phyloP scores from a whole-genome alignment of 2,797 vertebrate species.

The Acanthurus leucopareius region DNA sequence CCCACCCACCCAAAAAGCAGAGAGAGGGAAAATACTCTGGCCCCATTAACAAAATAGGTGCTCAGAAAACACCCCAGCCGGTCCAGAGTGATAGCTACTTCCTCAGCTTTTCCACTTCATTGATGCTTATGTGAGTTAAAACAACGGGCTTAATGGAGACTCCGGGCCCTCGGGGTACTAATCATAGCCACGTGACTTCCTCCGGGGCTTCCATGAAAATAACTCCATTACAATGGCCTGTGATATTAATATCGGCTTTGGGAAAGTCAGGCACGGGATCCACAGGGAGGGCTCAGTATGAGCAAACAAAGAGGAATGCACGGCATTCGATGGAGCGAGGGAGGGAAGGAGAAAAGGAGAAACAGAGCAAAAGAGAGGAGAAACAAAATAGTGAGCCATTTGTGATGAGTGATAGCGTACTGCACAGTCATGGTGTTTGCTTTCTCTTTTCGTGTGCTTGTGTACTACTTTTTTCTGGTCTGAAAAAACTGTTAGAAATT shows the following conservation, averaged over 20 bases:
- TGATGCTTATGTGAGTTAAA: conserved; percentile 95
- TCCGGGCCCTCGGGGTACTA: conserved; percentile 90
- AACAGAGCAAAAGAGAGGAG: conserved; percentile 41
- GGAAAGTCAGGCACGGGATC: conserved; percentile 92
- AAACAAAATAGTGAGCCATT: conserved; percentile 51
- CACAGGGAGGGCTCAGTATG: conserved; percentile 90
- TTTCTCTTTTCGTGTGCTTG: conserved; percentile 31
- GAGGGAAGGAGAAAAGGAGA: conserved; percentile 60
- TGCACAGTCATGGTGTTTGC: conserved; percentile 62
- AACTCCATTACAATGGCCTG: conserved; percentile 98
- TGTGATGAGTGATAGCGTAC: conserved; percentile 66
- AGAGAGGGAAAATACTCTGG: conserved; percentile 81
- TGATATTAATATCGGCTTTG: conserved; percentile 99
- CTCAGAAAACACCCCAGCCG: conserved; percentile 85
- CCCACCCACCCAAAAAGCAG: not conserved
- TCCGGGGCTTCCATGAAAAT: conserved; percentile 97
- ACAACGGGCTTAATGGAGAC: conserved; percentile 95
- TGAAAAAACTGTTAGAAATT: conserved; percentile 9
- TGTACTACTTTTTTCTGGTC: conserved; percentile 18
- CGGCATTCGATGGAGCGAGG: conserved; percentile 84
- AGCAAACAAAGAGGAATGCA: conserved; percentile 93
- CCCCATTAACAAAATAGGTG: conserved; percentile 91
- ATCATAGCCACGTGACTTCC: conserved; percentile 99
- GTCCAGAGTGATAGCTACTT: conserved; percentile 90
- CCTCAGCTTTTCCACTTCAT: conserved; percentile 97